Conservation (phyloP, 2,888 invertebrate species). For the Exocentrus adspersus region DNA sequence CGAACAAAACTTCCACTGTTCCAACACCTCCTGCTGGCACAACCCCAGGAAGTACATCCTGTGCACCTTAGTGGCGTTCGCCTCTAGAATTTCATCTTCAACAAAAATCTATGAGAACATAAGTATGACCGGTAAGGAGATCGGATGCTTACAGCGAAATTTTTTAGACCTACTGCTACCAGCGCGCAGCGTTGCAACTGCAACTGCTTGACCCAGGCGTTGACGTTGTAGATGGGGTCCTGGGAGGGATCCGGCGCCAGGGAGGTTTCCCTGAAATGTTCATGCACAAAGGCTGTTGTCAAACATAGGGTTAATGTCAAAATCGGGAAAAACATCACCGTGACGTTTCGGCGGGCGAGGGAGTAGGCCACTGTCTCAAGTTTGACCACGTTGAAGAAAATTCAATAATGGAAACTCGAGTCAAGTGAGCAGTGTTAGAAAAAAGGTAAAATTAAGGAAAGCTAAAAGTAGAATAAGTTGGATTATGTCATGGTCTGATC, state of each 20-base stretch:
- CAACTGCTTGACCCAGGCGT: constrained; percentile 58
- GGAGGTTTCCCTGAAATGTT: constrained; percentile 24
- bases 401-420: too few relatives aligned
- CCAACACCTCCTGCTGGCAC: constrained; percentile 59
- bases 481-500: too few relatives aligned
- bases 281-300: constrained; percentile 32
- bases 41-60: constrained; percentile 62
- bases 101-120: constrained; percentile 54
- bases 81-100: constrained; percentile 46
- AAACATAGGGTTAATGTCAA: constrained; percentile 49
- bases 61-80: constrained; percentile 12
- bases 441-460: too few relatives aligned
- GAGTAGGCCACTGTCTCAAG: too few relatives aligned
- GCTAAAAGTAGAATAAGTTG: too few relatives aligned
- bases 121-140: constrained; percentile 9
- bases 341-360: constrained; percentile 15
- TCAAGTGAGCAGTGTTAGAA: too few relatives aligned
- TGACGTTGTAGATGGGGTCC: constrained; percentile 58
- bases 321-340: constrained; percentile 37
- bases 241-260: constrained; percentile 39
- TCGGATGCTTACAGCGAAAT: constrained; percentile 58
- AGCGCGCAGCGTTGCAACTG: constrained; percentile 64
- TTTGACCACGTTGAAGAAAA: too few relatives aligned
- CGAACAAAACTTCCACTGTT: constrained; percentile 62
- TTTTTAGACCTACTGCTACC: constrained; percentile 64